Base-by-base conservation (phyloP, 2,113 vertebrate genomes). In the Microcebus murinus region DNA sequence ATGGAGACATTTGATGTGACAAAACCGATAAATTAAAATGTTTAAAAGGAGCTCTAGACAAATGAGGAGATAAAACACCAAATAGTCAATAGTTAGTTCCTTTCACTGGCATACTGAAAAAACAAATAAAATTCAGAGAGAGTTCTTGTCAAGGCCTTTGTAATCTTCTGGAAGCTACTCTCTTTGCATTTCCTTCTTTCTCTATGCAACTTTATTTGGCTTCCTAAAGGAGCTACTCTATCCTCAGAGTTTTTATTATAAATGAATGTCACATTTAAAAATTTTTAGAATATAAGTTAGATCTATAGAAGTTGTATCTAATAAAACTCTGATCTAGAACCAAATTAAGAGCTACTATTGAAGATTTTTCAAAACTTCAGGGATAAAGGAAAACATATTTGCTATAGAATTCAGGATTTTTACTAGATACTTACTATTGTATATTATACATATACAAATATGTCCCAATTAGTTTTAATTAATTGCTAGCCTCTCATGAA, bases 291-390 rank as follows among this genome's bases (percentile, higher is more conserved):
- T 23, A 15, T 2, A 91, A 73, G 3, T 94, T 34, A 82, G 18
- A 65, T 61, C 36, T 42, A n/a, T 71, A 73, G 21, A 92, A 52
- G 1, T 48, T 34, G 4, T 71, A 57, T 57, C 20, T 57, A 21
- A 57, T 57, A 82, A 97, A 89, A 77, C 15, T 17, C 29, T 94
- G 67, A 6, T 71, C 4, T 48, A n/a, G 20, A 95, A 67, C 5
- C 23, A 96, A 93, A 81, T 29, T 85, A 48, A 89, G 59, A 85
- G 10, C 67, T 81, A 39, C 94, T 89, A 88, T 88, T 93, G 88
- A 95, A 52, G 45, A 74, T 67, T 95, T 97, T 87, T 25, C 27
- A 87, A 80, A 96, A 94, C 23, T 76, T 95, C n/a, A 79, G 70
- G 21, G n/a, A 83, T 34, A 81, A 2, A 82, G 39, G 70, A 59